Conservation (phyloP, 2,888 invertebrate genomes). For the Stenchaetothrips biformis region DNA sequence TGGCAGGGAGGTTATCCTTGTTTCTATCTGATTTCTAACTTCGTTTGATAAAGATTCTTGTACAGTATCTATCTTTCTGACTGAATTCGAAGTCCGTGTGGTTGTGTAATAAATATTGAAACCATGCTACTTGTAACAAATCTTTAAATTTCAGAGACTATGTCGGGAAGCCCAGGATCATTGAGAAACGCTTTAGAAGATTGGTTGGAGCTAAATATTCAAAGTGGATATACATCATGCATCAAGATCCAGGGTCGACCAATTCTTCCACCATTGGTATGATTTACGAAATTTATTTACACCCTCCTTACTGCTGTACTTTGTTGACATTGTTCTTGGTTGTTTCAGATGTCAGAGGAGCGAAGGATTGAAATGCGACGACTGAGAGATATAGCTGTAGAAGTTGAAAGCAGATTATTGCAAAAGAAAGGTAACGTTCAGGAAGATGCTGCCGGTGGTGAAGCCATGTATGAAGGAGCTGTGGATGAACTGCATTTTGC, state of each 20-base stretch:
- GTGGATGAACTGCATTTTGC: constrained; percentile 13
- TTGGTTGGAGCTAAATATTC: background rate
- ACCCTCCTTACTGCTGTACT: background rate
- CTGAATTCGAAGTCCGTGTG: background rate
- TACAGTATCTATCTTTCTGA: background rate
- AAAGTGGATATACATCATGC: background rate
- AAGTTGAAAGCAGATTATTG: constrained; percentile 32
- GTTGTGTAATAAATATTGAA: background rate
- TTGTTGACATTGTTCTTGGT: background rate
- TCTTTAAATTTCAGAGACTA: background rate
- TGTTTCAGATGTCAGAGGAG: constrained; percentile 35
- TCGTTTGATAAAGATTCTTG: too few species aligned
- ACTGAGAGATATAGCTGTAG: constrained; percentile 36
- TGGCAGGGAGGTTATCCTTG: background rate
- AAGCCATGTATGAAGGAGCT: constrained; percentile 1
- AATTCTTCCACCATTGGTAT: background rate
- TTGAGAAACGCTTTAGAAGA: background rate
- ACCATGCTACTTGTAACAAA: background rate
- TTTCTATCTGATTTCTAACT: background rate
- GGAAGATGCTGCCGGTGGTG: background rate
- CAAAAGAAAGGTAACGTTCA: background rate
- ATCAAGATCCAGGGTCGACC: background rate
- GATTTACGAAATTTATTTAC: background rate
- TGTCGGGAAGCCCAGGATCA: background rate
- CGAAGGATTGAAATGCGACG: constrained; percentile 35